phyloP scores from a whole-genome alignment of 2,113 vertebrate species.

The Colius striatus region DNA sequence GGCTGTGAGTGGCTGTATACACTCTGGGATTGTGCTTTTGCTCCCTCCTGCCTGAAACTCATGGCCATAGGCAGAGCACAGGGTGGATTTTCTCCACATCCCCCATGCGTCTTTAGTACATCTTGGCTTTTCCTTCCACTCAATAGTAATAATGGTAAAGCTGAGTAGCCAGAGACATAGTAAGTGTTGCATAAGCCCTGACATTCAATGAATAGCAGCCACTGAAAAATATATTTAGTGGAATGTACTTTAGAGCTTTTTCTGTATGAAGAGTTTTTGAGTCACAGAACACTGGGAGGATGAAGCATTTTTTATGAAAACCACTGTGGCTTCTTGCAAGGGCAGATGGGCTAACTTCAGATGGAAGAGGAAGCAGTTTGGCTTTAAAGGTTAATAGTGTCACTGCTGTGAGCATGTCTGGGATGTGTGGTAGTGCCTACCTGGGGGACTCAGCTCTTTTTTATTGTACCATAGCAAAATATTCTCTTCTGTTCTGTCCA shows the following conservation, averaged over 20 bases:
- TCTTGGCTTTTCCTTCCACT: not conserved
- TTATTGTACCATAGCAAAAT: not conserved
- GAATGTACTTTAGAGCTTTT: not conserved
- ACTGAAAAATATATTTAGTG: not conserved
- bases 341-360: fast-evolving
- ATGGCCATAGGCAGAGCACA: not conserved
- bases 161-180: not conserved
- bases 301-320: not conserved
- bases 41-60: not conserved
- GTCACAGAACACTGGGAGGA: fast-evolving
- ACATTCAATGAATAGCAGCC: not conserved
- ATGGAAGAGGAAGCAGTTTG: not conserved
- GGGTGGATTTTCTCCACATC: not conserved
- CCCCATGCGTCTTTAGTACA: not conserved
- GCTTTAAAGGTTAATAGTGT: not conserved
- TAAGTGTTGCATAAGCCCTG: not conserved
- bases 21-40: not conserved
- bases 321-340: not conserved
- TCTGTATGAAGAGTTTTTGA: not conserved
- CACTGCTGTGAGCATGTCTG: not conserved
- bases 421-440: fast-evolving
- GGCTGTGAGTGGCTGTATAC: not conserved
- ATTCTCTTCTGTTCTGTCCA: too few relatives aligned
- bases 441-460: not conserved
- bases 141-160: not conserved